Percentiles rank a stretch among this genome's conserved stretches.
Evolutionary conservation across 2,888 invertebrate genomes (phyloP).

Genomic region (Noctua janthe): DNA sequence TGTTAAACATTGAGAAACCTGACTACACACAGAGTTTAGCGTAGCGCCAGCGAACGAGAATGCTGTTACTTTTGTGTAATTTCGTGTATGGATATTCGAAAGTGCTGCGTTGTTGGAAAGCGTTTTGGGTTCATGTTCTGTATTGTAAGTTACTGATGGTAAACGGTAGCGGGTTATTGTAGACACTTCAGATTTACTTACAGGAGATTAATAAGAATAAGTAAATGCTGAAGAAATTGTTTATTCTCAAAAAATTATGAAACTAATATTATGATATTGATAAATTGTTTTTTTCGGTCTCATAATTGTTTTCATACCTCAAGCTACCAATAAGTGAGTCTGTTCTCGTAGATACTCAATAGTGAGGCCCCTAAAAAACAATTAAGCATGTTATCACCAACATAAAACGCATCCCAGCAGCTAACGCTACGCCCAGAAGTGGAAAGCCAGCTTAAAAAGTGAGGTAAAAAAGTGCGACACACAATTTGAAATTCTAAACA

Average conservation of each 20-base stretch:
- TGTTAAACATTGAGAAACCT: conserved; percentile 66
- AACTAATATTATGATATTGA: background rate
- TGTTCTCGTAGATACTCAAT: background rate
- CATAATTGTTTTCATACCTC: background rate
- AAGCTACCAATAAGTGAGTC: background rate
- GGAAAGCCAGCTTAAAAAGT: conserved; percentile 62
- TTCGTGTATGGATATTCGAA: conserved; percentile 41
- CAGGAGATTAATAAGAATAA: background rate
- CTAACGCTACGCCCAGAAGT: conserved; percentile 57
- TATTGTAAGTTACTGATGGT: background rate
- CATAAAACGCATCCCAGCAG: conserved; percentile 32
- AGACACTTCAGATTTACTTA: background rate
- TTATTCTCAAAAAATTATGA: background rate
- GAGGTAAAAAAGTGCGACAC: conserved; percentile 72
- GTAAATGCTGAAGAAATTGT: background rate
- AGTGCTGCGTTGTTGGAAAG: conserved; percentile 34
- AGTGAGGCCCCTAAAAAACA: background rate
- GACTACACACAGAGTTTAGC: conserved; percentile 65
- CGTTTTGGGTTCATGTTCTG: conserved; percentile 22
- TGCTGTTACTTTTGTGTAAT: conserved; percentile 39
- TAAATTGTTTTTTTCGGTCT: background rate
- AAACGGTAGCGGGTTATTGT: background rate
- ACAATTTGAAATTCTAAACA: conserved; percentile 77
- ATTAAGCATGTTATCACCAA: background rate
- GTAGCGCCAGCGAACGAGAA: conserved; percentile 60